phyloP scores from a whole-genome alignment of 2,113 vertebrate species.

The Noctilio leporinus region DNA sequence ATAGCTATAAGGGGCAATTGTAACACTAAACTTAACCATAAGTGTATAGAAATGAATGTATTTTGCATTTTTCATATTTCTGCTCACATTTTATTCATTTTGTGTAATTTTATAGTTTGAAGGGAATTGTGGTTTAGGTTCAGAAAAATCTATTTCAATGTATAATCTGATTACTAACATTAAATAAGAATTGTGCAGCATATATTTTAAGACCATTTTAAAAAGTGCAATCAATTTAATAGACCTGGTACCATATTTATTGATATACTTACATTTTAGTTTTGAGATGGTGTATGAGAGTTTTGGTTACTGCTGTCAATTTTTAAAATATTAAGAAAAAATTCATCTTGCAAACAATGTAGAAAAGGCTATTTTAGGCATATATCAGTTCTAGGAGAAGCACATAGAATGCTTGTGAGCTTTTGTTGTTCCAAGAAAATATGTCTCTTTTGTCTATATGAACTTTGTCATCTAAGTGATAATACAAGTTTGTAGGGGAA shows the following conservation, averaged over 20 bases:
- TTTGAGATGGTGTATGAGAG: background rate
- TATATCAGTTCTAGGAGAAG: background rate
- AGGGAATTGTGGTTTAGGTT: background rate
- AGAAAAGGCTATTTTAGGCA: constrained; percentile 2
- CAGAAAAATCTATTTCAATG: background rate
- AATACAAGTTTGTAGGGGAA: background rate
- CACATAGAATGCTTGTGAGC: background rate
- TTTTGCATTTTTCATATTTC: constrained; percentile 21
- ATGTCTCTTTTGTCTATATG: background rate
- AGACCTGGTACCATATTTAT: background rate
- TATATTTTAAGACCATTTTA: background rate
- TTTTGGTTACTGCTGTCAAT: background rate
- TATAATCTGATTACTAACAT: background rate
- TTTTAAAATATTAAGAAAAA: constrained; percentile 27
- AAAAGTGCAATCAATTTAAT: background rate
- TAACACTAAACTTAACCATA: background rate
- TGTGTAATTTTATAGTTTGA: background rate
- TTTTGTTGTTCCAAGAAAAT: constrained; percentile 4
- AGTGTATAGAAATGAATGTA: background rate
- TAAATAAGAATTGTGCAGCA: background rate
- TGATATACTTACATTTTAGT: background rate
- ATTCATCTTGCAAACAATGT: background rate
- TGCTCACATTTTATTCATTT: background rate
- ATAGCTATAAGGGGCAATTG: background rate
- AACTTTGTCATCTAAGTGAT: background rate